A percentile compares a stretch with the other conserved stretches of the same genome.
phyloP scores from a whole-genome alignment of 2,797 vertebrate genomes.

The Vespertilio murinus region DNA sequence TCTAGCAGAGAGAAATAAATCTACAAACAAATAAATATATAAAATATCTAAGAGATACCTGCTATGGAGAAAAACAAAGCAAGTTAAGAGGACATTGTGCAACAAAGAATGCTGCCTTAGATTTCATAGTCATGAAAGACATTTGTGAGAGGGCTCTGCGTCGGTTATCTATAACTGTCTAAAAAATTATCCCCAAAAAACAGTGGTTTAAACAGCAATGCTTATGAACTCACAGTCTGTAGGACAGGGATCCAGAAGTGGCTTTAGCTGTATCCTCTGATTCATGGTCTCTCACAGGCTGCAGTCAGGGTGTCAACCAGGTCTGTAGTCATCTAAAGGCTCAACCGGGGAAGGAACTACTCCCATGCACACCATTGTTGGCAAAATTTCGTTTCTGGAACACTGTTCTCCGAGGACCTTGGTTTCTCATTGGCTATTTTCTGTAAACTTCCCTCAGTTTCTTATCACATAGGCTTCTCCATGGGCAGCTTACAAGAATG shows the following conservation, averaged over 20 bases:
- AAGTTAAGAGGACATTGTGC: neutral
- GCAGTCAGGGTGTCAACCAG: neutral
- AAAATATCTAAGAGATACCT: neutral
- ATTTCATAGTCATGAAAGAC: neutral
- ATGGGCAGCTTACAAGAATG: neutral
- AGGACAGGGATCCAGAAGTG: neutral
- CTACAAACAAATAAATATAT: neutral
- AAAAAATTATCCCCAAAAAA: neutral
- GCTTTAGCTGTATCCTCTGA: neutral
- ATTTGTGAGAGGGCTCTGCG: neutral
- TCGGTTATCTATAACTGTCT: neutral
- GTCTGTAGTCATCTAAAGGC: neutral
- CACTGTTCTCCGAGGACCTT: neutral
- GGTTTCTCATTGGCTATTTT: neutral
- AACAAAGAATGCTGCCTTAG: neutral
- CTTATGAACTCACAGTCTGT: neutral
- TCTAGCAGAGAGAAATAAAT: neutral
- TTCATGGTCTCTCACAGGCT: neutral
- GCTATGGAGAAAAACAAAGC: neutral
- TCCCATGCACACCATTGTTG: neutral
- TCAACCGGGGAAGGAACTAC: neutral
- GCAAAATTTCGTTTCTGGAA: neutral
- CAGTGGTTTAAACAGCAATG: neutral
- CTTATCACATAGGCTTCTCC: neutral
- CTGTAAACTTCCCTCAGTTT: neutral